phyloP scores from a whole-genome alignment of 2,888 invertebrate species.

The Amphiduros pacificus region DNA sequence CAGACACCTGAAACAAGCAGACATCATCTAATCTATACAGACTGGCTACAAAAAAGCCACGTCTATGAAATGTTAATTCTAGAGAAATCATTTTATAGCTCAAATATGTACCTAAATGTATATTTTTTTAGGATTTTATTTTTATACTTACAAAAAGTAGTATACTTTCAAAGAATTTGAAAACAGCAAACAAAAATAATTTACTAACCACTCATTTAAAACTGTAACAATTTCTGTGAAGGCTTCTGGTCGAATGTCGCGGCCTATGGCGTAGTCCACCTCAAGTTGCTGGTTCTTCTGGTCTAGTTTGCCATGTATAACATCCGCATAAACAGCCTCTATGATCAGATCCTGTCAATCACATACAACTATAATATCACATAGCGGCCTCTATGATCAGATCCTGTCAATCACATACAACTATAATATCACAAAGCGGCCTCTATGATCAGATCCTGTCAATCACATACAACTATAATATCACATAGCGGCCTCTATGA shows the following conservation, averaged over 20 bases:
- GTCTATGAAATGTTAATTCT: too few relatives aligned
- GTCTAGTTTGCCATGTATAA: conserved; percentile 93
- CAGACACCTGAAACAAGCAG: too few relatives aligned
- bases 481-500: conserved; percentile 98
- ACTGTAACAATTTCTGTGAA: conserved; percentile 76
- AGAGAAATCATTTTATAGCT: too few relatives aligned
- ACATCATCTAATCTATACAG: too few relatives aligned
- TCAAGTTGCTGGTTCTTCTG: conserved; percentile 92
- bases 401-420: conserved; percentile 64
- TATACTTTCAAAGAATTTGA: neutral
- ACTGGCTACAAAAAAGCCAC: too few relatives aligned
- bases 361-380: neutral
- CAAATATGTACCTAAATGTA: too few relatives aligned
- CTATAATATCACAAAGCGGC: too few relatives aligned
- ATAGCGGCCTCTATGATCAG: conserved; percentile 97
- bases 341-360: conserved; percentile 79
- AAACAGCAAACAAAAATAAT: neutral
- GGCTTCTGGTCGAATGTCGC: conserved; percentile 86
- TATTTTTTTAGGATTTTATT: neutral
- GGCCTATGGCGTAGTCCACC: conserved; percentile 89
- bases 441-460: conserved; percentile 87
- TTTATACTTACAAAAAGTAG: neutral
- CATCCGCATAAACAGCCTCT: conserved; percentile 96
- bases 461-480: neutral
- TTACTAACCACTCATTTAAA: conserved; percentile 52